phyloP scores from a whole-genome alignment of 1,140 invertebrate species.

The Protaetia brevitarsis region DNA sequence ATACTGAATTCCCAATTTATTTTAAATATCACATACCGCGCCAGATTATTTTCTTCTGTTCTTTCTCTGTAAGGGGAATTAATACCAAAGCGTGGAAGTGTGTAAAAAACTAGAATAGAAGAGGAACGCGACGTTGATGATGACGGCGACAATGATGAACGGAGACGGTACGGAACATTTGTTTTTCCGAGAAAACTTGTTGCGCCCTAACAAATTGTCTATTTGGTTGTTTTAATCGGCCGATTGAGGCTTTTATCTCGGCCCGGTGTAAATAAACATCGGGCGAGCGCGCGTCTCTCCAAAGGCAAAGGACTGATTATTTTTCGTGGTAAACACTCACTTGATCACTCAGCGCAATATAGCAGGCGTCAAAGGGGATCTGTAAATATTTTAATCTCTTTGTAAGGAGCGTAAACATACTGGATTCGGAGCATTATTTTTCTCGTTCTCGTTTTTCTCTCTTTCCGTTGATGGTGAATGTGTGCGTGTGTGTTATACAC shows the following conservation, averaged over 20 bases:
- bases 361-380: conserved; percentile 18
- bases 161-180: not conserved
- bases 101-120: not conserved
- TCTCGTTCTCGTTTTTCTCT: not conserved
- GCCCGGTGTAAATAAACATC: conserved; percentile 15
- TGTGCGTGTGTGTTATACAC: too few species aligned
- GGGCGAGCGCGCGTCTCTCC: conserved; percentile 10
- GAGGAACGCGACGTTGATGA: not conserved
- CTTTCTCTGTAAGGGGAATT: too few species aligned
- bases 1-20: too few species aligned
- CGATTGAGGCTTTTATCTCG: conserved; percentile 20
- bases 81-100: too few species aligned
- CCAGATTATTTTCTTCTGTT: too few species aligned
- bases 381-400: conserved; percentile 20
- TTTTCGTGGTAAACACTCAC: conserved; percentile 16
- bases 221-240: conserved; percentile 20
- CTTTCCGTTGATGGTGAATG: not conserved
- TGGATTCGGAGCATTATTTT: conserved; percentile 11
- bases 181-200: conserved; percentile 18
- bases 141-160: conserved; percentile 5
- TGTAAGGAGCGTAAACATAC: conserved; percentile 11
- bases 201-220: conserved; percentile 6
- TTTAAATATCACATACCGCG: too few species aligned
- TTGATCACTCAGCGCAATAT: conserved; percentile 23
- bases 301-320: conserved; percentile 18